A percentile compares a stretch with the other conserved stretches of the same genome.
Conservation (phyloP, 2,797 vertebrate genomes). For the Pachyuromys duprasi region DNA sequence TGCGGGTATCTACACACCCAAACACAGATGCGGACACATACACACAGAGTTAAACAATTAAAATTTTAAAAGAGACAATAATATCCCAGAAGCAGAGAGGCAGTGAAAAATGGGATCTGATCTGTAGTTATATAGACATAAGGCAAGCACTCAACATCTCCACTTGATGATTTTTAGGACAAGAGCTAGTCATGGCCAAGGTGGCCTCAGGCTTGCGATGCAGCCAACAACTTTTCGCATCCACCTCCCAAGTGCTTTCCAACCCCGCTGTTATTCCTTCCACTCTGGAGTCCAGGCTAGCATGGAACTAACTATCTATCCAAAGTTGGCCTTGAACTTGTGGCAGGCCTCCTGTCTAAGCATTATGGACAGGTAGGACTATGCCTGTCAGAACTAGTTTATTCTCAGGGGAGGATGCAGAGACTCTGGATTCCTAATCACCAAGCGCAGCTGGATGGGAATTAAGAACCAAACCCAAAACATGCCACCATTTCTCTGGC, state of each 20-base stretch:
- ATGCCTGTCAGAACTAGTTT: background rate
- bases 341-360: background rate
- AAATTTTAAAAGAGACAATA: background rate
- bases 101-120: background rate
- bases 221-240: background rate
- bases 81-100: background rate
- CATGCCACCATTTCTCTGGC: background rate
- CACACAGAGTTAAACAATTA: background rate
- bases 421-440: background rate
- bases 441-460: background rate
- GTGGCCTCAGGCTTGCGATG: background rate
- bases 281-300: background rate
- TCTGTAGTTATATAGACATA: background rate
- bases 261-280: background rate
- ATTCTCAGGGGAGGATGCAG: background rate
- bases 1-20: background rate
- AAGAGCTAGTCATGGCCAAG: background rate
- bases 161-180: background rate
- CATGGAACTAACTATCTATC: background rate
- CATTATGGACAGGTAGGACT: background rate
- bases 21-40: background rate
- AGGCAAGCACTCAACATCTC: background rate
- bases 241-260: background rate
- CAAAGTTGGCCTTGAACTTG: background rate
- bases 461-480: background rate